Evolutionary conservation across 2,888 invertebrate species (phyloP).

Genomic region (Calliphora vomitoria): DNA sequence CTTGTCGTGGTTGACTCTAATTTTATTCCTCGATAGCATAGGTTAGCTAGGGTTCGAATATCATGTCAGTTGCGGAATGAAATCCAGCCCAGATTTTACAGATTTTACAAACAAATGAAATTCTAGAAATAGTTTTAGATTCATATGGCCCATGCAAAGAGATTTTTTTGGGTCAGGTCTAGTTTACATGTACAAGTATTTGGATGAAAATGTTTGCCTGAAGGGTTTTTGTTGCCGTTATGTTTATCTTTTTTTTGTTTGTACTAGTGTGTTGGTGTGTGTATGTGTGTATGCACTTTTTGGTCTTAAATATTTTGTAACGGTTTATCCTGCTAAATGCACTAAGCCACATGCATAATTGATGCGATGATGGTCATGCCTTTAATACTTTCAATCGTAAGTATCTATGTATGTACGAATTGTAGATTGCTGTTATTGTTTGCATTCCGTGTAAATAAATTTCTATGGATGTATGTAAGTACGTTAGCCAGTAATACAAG

Average conservation of each 20-base stretch:
- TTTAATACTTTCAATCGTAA: not conserved
- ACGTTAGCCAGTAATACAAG: not conserved
- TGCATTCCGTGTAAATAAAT: not conserved
- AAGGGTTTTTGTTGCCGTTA: not conserved
- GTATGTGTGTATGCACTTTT: not conserved
- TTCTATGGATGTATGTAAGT: not conserved
- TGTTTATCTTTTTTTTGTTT: not conserved
- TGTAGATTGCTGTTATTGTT: not conserved
- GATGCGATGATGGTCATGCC: slow-evolving; percentile 44
- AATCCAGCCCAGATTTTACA: no score
- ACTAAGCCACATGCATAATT: slow-evolving; percentile 63
- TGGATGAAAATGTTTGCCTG: slow-evolving; percentile 30
- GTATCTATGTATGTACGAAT: not conserved
- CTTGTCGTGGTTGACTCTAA: no score
- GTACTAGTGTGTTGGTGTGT: not conserved
- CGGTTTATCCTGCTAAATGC: slow-evolving; percentile 49
- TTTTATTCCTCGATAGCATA: no score
- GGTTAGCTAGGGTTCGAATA: no score
- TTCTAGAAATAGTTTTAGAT: not conserved
- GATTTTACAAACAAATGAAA: not conserved
- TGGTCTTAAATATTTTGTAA: slow-evolving; percentile 43
- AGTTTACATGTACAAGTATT: not conserved
- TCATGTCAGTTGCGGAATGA: no score
- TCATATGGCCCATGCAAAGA: not conserved
- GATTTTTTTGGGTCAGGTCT: no score